A percentile compares a stretch with the other conserved stretches of the same genome.
These are phyloP conservation scores for Erpetoichthys calabaricus DNA, from an alignment of 2,797 vertebrate genomes.

Conservation along the genomic window DNA sequence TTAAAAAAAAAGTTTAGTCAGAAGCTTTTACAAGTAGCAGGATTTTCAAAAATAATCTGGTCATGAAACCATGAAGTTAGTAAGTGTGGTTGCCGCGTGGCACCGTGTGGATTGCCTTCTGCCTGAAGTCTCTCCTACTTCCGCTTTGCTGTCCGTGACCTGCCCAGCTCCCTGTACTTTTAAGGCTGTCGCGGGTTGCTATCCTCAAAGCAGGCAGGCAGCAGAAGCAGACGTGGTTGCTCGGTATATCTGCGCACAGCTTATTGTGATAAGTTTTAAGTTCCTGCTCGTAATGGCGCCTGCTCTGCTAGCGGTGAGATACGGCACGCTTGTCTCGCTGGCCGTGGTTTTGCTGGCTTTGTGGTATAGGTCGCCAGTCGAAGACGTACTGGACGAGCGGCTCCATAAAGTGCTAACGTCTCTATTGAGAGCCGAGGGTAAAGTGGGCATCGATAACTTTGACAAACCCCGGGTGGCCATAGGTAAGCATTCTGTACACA, in stretches of 20 bases:
- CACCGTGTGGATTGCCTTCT: too few species aligned
- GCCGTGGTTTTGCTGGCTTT: slow-evolving; percentile 42
- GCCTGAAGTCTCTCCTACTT: slow-evolving; percentile 16
- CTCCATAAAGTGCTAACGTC: slow-evolving; percentile 57
- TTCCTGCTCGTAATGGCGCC: slow-evolving; percentile 23
- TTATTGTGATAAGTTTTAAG: neutral
- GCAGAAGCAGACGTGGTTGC: too few species aligned
- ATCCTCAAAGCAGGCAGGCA: too few species aligned
- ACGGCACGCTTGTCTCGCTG: slow-evolving; percentile 43
- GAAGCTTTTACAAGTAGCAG: too few species aligned
- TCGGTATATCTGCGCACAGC: too few species aligned
- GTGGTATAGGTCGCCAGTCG: slow-evolving; percentile 44
- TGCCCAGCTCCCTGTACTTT: neutral
- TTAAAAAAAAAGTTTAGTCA: too few species aligned
- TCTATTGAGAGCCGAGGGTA: slow-evolving; percentile 55
- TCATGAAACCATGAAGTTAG: too few species aligned
- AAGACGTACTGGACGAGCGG: slow-evolving; percentile 40
- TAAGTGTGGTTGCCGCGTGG: too few species aligned
- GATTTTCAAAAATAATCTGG: too few species aligned
- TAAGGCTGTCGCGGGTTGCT: too few species aligned
- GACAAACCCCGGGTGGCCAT: slow-evolving; percentile 55
- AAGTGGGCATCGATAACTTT: slow-evolving; percentile 40
- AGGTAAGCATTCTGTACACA: slow-evolving; percentile 32
- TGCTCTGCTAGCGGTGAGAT: slow-evolving; percentile 42
- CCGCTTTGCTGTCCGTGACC: slow-evolving; percentile 31